These are phyloP conservation scores for Cygnus atratus DNA, from an alignment of 2,113 vertebrate species.

Conservation along the genomic window DNA sequence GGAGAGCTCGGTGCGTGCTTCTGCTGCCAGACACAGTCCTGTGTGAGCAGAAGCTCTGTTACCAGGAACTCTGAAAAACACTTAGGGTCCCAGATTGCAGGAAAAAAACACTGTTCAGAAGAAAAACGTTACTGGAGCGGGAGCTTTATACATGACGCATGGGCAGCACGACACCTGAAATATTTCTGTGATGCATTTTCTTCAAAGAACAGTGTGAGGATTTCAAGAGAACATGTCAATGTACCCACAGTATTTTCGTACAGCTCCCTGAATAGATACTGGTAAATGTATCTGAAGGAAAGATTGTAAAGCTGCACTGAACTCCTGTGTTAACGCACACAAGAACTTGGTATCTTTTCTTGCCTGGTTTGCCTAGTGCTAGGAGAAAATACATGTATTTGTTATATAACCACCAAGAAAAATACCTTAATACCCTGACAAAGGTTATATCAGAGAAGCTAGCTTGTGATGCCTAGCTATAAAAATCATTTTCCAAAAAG, in stretches of 20 bases:
- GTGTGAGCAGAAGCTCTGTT: background rate
- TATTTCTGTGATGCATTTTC: slow-evolving; percentile 29
- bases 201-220: background rate
- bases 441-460: background rate
- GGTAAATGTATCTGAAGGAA: slow-evolving; percentile 4
- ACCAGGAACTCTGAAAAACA: background rate
- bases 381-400: background rate
- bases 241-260: background rate
- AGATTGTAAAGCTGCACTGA: slow-evolving; percentile 17
- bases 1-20: background rate
- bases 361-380: background rate
- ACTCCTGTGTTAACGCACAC: background rate
- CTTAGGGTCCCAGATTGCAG: background rate
- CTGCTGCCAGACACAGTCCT: background rate
- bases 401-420: background rate
- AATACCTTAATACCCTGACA: background rate
- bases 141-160: slow-evolving; percentile 14
- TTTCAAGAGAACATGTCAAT: slow-evolving; percentile 22
- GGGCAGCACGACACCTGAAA: background rate
- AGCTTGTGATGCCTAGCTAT: background rate
- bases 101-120: background rate
- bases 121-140: background rate
- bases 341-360: slow-evolving; percentile 22
- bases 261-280: slow-evolving; percentile 35
- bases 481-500: background rate